These are phyloP conservation scores for Archips crataeganus DNA, from an alignment of 2,888 invertebrate genomes.

Conservation along the genomic window DNA sequence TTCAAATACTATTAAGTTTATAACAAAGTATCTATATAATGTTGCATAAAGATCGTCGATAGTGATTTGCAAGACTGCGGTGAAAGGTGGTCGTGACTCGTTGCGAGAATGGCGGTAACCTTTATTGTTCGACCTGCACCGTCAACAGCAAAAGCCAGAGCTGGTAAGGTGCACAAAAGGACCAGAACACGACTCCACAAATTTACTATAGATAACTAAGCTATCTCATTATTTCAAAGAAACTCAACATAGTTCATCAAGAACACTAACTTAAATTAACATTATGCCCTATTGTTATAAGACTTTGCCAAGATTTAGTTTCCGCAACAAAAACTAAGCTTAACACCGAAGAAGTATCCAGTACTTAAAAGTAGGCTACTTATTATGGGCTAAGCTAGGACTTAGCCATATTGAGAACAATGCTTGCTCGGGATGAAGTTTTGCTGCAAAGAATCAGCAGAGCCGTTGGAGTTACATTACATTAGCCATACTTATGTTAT, in stretches of 20 bases:
- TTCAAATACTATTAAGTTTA: conserved; percentile 11
- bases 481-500: conserved; percentile 33
- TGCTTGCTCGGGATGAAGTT: conserved; percentile 53
- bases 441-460: conserved; percentile 53
- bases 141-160: conserved; percentile 46
- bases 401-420: conserved; percentile 64
- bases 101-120: conserved; percentile 46
- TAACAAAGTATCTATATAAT: conserved; percentile 30
- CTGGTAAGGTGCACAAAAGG: conserved; percentile 43
- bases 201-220: background rate
- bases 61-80: conserved; percentile 57
- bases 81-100: conserved; percentile 66
- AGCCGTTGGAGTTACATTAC: conserved; percentile 56
- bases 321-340: conserved; percentile 18
- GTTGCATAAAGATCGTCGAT: conserved; percentile 52
- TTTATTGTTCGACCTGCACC: conserved; percentile 56
- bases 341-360: conserved; percentile 20
- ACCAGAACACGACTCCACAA: background rate
- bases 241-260: background rate
- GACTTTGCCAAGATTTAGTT: conserved; percentile 25
- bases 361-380: conserved; percentile 16
- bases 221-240: background rate
- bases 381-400: conserved; percentile 23
- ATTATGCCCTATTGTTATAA: conserved; percentile 30
- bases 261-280: conserved; percentile 3